Base-by-base conservation (phyloP, 2,888 invertebrate genomes). In the Cartodere bifasciata region DNA sequence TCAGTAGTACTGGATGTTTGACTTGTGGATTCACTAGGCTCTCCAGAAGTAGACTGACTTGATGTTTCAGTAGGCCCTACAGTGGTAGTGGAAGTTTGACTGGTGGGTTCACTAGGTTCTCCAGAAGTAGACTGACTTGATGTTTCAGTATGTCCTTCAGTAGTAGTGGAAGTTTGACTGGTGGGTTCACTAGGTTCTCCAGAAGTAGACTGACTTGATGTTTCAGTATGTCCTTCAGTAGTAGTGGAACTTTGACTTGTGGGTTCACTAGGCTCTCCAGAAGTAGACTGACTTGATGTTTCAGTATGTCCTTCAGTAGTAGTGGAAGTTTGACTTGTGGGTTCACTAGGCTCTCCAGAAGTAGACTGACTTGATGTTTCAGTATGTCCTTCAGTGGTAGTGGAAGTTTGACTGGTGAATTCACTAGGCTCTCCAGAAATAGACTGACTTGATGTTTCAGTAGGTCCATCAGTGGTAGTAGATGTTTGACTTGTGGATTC, bases 41-140 rank as follows among this genome's bases (percentile, higher is more conserved):
- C 3, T 14, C 7, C 16, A 13, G 26, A 13, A 15, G 15, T 12
- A 13, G 26, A 3, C 4, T 14, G 10, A n/a, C n/a, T n/a, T 26
- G 6, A 10, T 13, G 14, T 13, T 26, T 13, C 14, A 13, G 14
- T 14, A 15, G 26, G 2, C n/a, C n/a, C n/a, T n/a, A n/a, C n/a
- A n/a, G n/a, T n/a, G n/a, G n/a, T n/a, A 16, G 14, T 23, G 16
- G 31, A 23, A 10, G 14, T 24, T n/a, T 15, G 16, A 6, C 11
- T 10, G 6, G 13, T 14, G 10, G 15, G 9, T 13, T 4, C 26
- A 13, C 15, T 15, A 3, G 13, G 10, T 3, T 13, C 3, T 14
- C 7, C 16, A 13, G 26, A 13, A 15, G 15, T 12, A 13, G 26
- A 3, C 4, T 14, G 10, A n/a, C n/a, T n/a, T 26, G 6, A 10